Evolutionary conservation across 2,888 invertebrate species (phyloP).

Genomic region (Bombylius major): DNA sequence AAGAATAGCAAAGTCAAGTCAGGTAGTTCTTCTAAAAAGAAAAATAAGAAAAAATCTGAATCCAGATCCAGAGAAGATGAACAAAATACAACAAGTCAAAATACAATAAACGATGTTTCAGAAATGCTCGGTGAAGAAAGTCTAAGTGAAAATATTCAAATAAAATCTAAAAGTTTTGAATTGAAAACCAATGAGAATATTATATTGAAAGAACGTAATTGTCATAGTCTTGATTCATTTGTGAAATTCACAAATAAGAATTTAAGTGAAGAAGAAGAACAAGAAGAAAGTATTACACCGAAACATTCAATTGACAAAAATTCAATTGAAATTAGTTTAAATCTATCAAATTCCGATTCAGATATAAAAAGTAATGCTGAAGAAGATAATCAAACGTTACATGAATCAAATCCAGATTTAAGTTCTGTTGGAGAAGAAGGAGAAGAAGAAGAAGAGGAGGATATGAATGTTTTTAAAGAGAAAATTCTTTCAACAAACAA

Average conservation of each 20-base stretch:
- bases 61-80: too few relatives aligned
- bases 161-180: slow-evolving; percentile 12
- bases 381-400: slow-evolving; percentile 6
- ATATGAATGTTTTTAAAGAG: slow-evolving; percentile 27
- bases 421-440: slow-evolving; percentile 14
- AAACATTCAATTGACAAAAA: slow-evolving; percentile 33
- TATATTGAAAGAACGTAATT: slow-evolving; percentile 8
- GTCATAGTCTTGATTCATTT: slow-evolving; percentile 7
- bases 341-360: slow-evolving; percentile 20
- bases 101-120: slow-evolving; percentile 34
- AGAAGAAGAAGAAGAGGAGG: slow-evolving; percentile 23
- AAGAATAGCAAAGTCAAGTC: too few relatives aligned
- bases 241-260: slow-evolving; percentile 1
- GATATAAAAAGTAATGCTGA: slow-evolving; percentile 18
- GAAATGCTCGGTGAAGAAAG: slow-evolving; percentile 28
- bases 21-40: too few relatives aligned
- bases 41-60: too few relatives aligned
- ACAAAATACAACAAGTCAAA: slow-evolving; percentile 24
- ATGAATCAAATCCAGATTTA: neutral
- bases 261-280: neutral
- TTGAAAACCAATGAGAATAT: slow-evolving; percentile 2
- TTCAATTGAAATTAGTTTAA: slow-evolving; percentile 27
- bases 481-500: slow-evolving; percentile 28
- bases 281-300: neutral
- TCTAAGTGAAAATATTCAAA: slow-evolving; percentile 9